These are phyloP conservation scores for Onychostoma macrolepis DNA, from an alignment of 2,113 vertebrate genomes.

Conservation along the genomic window DNA sequence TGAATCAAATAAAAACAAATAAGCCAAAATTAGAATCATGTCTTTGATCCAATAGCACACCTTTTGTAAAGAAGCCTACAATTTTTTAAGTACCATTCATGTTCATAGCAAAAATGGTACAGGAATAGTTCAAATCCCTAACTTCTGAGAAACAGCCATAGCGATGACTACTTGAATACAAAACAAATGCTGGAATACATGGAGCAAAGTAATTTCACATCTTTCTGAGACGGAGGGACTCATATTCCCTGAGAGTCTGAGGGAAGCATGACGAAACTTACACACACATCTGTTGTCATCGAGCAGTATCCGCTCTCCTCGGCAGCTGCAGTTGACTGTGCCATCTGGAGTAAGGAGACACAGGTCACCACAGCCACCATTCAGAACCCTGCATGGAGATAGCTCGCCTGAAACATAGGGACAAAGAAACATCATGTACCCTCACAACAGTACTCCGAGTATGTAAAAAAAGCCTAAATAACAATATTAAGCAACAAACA, in stretches of 20 bases:
- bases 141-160: background rate
- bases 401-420: slow-evolving; percentile 82
- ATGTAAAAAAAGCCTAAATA: background rate
- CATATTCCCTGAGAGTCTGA: background rate
- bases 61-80: background rate
- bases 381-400: slow-evolving; percentile 88
- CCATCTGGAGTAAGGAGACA: slow-evolving; percentile 91
- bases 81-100: background rate
- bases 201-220: slow-evolving; percentile 3
- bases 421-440: background rate
- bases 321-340: slow-evolving; percentile 91
- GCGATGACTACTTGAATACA: background rate
- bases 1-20: background rate
- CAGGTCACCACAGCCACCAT: slow-evolving; percentile 94
- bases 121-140: background rate
- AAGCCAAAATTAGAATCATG: background rate
- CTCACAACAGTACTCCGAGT: background rate
- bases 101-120: background rate
- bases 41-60: background rate
- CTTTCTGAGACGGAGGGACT: background rate
- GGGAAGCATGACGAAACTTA: slow-evolving; percentile 78
- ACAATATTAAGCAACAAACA: slow-evolving; percentile 18
- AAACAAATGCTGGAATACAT: background rate
- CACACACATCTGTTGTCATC: slow-evolving; percentile 98
- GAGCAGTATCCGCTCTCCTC: slow-evolving; percentile 88